These are phyloP conservation scores for Thaumatotibia leucotreta DNA, from an alignment of 1,140 invertebrate species.

Conservation along the genomic window DNA sequence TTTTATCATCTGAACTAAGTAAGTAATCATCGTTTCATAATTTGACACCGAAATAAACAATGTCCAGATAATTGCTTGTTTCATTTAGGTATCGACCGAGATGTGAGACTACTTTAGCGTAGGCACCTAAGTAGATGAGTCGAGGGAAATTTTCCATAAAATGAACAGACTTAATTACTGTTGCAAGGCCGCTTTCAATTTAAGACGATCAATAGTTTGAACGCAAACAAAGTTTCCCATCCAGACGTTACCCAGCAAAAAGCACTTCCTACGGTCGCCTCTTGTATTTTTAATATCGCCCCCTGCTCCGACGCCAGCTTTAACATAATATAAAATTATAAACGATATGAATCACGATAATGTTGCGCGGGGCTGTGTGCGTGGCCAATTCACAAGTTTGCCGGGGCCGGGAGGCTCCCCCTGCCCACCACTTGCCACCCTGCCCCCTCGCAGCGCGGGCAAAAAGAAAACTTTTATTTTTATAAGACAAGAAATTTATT, in stretches of 20 bases:
- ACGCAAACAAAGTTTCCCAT: conserved; percentile 66
- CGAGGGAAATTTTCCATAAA: neutral
- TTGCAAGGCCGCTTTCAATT: conserved; percentile 12
- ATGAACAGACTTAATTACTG: conserved; percentile 2
- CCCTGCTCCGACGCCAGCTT: conserved; percentile 48
- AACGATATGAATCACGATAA: conserved; percentile 75
- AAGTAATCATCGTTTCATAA: too few relatives aligned
- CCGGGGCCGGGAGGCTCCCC: conserved; percentile 35
- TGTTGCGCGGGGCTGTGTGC: conserved; percentile 58
- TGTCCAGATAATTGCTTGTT: neutral
- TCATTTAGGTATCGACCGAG: neutral
- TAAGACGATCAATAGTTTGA: conserved; percentile 63
- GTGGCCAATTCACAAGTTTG: conserved; percentile 71
- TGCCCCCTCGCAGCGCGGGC: conserved; percentile 33
- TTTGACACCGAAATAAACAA: neutral
- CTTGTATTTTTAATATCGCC: conserved; percentile 72
- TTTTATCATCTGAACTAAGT: neutral
- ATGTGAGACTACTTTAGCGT: neutral
- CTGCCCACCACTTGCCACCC: conserved; percentile 31
- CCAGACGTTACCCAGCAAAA: conserved; percentile 53
- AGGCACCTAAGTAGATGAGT: neutral
- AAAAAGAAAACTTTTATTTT: conserved; percentile 76
- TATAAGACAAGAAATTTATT: conserved; percentile 76
- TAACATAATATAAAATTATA: conserved; percentile 77
- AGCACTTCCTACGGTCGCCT: conserved; percentile 50